These are phyloP conservation scores for Solea senegalensis DNA, from an alignment of 2,113 vertebrate genomes.

Conservation along the genomic window DNA sequence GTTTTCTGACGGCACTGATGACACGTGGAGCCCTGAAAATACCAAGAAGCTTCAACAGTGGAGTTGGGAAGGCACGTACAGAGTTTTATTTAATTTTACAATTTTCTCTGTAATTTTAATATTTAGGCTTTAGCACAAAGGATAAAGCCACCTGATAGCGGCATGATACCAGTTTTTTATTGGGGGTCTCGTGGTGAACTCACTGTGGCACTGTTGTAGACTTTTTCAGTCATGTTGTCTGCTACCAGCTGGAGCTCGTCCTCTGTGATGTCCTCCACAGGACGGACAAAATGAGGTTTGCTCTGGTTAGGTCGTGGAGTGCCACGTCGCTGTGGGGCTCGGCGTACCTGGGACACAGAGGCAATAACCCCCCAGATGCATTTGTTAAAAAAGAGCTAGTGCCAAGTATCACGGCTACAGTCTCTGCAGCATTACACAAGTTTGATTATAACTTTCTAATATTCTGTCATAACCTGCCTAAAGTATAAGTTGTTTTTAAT, in stretches of 20 bases:
- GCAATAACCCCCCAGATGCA: neutral
- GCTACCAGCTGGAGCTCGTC: slow-evolving; percentile 79
- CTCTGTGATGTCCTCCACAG: slow-evolving; percentile 79
- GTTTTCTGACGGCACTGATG: slow-evolving; percentile 87
- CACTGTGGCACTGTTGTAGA: slow-evolving; percentile 77
- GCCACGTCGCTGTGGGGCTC: slow-evolving; percentile 38
- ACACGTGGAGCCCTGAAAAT: slow-evolving; percentile 80
- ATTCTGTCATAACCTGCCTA: no score
- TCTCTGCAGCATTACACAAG: no score
- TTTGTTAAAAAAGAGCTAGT: no score
- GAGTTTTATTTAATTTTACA: neutral
- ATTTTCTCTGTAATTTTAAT: no score
- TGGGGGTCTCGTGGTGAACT: slow-evolving; percentile 18
- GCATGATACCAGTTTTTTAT: neutral
- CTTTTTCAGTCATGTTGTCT: slow-evolving; percentile 76
- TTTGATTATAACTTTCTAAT: no score
- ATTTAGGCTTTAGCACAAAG: neutral
- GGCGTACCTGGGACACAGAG: slow-evolving; percentile 55
- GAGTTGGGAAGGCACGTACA: neutral
- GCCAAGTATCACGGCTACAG: neutral
- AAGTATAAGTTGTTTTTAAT: no score
- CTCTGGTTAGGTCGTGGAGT: slow-evolving; percentile 38
- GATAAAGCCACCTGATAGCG: neutral
- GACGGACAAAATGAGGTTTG: slow-evolving; percentile 72
- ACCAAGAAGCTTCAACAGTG: neutral